A percentile compares a stretch with the other conserved stretches of the same genome.
Conservation (phyloP, 1,140 invertebrate genomes). For the Neotoxoptera formosana region DNA sequence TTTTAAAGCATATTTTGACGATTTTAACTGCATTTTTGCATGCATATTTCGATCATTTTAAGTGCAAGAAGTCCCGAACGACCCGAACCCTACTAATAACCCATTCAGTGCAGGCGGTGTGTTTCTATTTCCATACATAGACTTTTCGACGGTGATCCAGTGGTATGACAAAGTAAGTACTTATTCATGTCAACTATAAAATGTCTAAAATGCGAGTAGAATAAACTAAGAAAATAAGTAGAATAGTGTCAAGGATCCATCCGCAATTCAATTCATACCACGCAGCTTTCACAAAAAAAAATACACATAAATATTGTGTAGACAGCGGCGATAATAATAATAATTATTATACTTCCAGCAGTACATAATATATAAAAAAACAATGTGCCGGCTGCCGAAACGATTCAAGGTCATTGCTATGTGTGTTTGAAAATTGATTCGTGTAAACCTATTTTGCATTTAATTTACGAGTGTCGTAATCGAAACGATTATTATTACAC, state of each 20-base stretch:
- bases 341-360: background rate
- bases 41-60: too few relatives aligned
- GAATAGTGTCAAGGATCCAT: conserved; percentile 50
- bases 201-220: conserved; percentile 6
- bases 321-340: background rate
- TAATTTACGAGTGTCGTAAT: background rate
- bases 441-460: background rate
- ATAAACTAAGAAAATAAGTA: background rate
- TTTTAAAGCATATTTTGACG: too few relatives aligned
- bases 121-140: conserved; percentile 27
- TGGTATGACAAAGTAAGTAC: background rate
- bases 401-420: background rate
- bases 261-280: background rate
- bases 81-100: too few relatives aligned
- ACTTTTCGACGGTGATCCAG: background rate
- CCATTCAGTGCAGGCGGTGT: too few relatives aligned
- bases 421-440: conserved; percentile 6
- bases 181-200: conserved; percentile 20
- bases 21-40: too few relatives aligned
- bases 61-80: too few relatives aligned
- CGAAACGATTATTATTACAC: background rate
- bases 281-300: conserved; percentile 50
- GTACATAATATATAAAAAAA: background rate
- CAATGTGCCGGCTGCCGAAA: conserved; percentile 44
- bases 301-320: background rate